Percentiles rank a stretch among this genome's conserved stretches.
phyloP scores from a whole-genome alignment of 2,888 invertebrate species.

The Erebia epiphron region DNA sequence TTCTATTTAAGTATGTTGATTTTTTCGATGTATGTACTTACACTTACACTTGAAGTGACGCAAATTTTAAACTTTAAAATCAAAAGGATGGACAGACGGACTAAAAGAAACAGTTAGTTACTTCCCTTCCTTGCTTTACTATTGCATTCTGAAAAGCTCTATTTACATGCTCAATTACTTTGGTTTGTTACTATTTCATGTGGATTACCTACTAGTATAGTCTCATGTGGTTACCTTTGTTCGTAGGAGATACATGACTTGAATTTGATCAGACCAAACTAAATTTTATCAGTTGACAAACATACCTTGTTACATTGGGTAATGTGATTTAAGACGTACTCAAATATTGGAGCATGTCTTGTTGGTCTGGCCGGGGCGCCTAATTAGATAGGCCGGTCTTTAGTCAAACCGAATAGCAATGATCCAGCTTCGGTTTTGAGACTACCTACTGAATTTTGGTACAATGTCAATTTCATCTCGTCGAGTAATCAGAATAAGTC shows the following conservation, averaged over 20 bases:
- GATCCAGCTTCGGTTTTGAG: conserved; percentile 22
- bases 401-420: conserved; percentile 62
- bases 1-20: no score
- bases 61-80: background rate
- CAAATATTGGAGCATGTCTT: conserved; percentile 76
- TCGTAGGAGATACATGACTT: conserved; percentile 63
- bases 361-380: conserved; percentile 56
- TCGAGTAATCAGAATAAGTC: background rate
- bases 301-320: conserved; percentile 74
- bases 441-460: background rate
- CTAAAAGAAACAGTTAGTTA: no score
- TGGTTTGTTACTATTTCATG: background rate
- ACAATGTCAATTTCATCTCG: background rate
- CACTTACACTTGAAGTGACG: background rate
- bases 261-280: conserved; percentile 73
- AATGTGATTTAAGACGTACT: conserved; percentile 79
- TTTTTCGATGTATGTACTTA: no score
- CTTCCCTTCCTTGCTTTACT: no score
- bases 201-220: background rate
- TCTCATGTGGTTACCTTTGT: conserved; percentile 57
- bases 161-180: background rate
- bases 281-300: conserved; percentile 71
- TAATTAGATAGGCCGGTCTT: conserved; percentile 69
- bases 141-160: background rate
- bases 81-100: no score